Base-by-base conservation (phyloP, 2,888 invertebrate genomes). In the Dendrolimus pini region DNA sequence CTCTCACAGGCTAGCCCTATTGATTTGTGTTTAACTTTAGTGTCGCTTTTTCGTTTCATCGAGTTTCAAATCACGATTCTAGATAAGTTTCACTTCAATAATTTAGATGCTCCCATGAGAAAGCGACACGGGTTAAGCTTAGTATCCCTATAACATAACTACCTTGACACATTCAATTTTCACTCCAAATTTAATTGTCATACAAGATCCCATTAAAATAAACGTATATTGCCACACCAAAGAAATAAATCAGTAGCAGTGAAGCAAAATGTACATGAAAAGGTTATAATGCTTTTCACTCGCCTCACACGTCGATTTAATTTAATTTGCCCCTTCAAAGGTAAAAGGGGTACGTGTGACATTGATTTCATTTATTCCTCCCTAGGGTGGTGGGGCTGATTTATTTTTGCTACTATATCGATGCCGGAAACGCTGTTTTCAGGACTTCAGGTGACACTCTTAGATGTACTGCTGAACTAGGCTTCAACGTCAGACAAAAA, bases 331-430 rank as follows among this genome's bases (percentile, higher is more conserved):
- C 64, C 59, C 55, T 62, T 62, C 61, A 61, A 58, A 69, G 68
- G 69, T 69, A 71, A 68, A 70, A 70, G 67, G 69, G 67, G 62
- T 62, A 62, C 61, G 65, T 64, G 70, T 66, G 66, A 68, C 63
- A 65, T 65, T 75, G 77, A 78, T 77, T 74, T 70, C 70, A 78
- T 77, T 77, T 72, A 67, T 65, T 62, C 47, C 47, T 3, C 47
- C 47, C 47, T 0, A 12, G 47, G 12, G 47, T 47, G 59, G 65
- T 64, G 62, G 3, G 30, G 30, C 6, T 68, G 12, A 47, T 47
- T 47, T 3, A 47, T 47, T 47, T 47, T 47, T 47, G 47, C 9
- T 47, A 47, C 47, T 47, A 47, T 47, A 9, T 9, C 12, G 9
- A 47, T 47, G 47, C 2, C 12, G 30, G 30, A 30, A 30, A 30